Evolutionary conservation across 1,140 invertebrate genomes (phyloP), one percentile per base, ranked within the genome.

Genomic region (Apocrypta bakeri): DNA sequence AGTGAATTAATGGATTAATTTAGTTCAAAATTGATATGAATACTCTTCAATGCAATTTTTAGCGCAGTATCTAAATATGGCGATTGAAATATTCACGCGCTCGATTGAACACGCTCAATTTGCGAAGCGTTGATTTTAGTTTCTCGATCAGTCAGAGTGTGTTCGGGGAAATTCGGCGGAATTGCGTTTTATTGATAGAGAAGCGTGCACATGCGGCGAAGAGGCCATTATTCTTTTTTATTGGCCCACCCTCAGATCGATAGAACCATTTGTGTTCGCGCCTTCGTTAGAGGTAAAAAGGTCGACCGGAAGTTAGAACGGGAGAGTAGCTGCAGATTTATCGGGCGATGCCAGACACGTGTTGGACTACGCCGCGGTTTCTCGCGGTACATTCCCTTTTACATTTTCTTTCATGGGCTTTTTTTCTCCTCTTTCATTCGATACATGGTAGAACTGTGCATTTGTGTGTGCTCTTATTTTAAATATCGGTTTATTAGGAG

Each of bases 301-400:
- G 69, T 71, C 33, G 31, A 14, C 66, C 7, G 66, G 66, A 68
- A 68, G 66, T 68, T 14, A 9, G 29, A n/a, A n/a, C 27, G 42
- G 42, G 12, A 48, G 42, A 48, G 14, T 17, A 48, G 42, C 42
- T 17, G 25, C 61, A 71, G 69, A 71, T 71, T 71, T 71, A 71
- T 71, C 24, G 69, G 31, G 21, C 33, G 69, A 71, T 71, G 33
- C 33, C 69, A 71, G 31, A 71, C 69, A 71, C 69, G 69, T 37
- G 69, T 37, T 71, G 40, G 69, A 71, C 69, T 71, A 27, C 66
- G 9, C 25, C 17, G 24, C 14, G 12, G 27, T 27, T 68, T 27
- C 24, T 24, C 31, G 11, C 3, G 4, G 29, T n/a, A 31, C 31
- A 33, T 68, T 68, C 31, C 29, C 31, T 68, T 68, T 68, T 68